These are phyloP conservation scores for Apamea monoglypha DNA, from an alignment of 2,888 invertebrate genomes.

Conservation along the genomic window DNA sequence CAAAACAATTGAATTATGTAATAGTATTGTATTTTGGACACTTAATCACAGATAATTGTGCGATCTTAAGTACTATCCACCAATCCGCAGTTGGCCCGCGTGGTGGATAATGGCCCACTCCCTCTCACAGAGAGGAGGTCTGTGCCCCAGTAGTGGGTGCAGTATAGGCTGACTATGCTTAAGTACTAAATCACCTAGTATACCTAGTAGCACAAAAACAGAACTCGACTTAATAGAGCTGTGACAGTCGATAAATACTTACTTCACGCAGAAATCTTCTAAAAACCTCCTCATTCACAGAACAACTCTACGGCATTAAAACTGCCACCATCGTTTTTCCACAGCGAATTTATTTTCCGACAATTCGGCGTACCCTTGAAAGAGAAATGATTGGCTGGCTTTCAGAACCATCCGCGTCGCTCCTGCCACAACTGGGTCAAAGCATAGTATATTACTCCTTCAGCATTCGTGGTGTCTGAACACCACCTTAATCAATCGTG, in stretches of 20 bases:
- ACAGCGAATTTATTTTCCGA: conserved; percentile 38
- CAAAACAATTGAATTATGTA: not conserved
- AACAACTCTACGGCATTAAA: conserved; percentile 26
- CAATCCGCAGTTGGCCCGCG: not conserved
- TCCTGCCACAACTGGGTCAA: conserved; percentile 42
- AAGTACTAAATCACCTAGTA: not conserved
- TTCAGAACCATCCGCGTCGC: conserved; percentile 35
- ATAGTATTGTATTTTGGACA: not conserved
- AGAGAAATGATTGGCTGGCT: conserved; percentile 50
- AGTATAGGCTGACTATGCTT: not conserved
- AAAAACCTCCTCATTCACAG: not conserved
- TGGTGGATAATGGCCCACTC: not conserved
- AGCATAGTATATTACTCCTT: conserved; percentile 36
- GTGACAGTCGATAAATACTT: not conserved
- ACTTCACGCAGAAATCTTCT: not conserved
- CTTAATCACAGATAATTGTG: not conserved
- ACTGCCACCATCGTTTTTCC: conserved; percentile 11
- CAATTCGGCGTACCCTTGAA: conserved; percentile 35
- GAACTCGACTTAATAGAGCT: not conserved
- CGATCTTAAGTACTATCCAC: not conserved
- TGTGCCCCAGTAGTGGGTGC: not conserved
- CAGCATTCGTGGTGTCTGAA: conserved; percentile 16
- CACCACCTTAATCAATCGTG: conserved; percentile 45
- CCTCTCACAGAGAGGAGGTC: not conserved
- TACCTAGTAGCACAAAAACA: not conserved